These are phyloP conservation scores for Zophobas atratus DNA, from an alignment of 1,140 invertebrate genomes.

Conservation along the genomic window DNA sequence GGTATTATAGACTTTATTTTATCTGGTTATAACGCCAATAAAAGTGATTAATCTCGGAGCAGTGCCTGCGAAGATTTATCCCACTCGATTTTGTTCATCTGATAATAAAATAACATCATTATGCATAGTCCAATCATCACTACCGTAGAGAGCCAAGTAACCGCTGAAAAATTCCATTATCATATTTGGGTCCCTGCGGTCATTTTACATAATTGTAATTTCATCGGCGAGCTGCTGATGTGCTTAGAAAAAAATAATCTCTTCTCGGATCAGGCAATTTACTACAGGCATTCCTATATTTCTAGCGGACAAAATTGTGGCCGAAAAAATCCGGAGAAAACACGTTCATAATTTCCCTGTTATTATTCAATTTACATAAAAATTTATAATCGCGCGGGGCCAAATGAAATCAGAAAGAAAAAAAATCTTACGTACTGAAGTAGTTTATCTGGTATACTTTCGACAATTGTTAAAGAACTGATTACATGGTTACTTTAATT, in stretches of 20 bases:
- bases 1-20: too few relatives aligned
- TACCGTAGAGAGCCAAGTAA: not conserved
- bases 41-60: too few relatives aligned
- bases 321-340: not conserved
- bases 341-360: not conserved
- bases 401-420: too few relatives aligned
- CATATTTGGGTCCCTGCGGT: conserved; percentile 5
- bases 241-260: not conserved
- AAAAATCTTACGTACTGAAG: too few relatives aligned
- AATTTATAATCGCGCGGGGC: not conserved
- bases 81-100: not conserved
- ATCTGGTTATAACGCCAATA: too few relatives aligned
- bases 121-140: not conserved
- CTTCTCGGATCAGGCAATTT: conserved; percentile 2
- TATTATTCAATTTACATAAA: conserved; percentile 11
- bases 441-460: too few relatives aligned
- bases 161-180: conserved; percentile 17
- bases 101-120: not conserved
- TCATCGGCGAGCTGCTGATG: not conserved
- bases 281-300: not conserved
- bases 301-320: not conserved
- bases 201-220: conserved; percentile 15
- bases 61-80: not conserved
- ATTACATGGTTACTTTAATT: too few relatives aligned
- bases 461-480: too few relatives aligned